Evolutionary conservation across 2,888 invertebrate species (phyloP).

Genomic region (Mechanitis mazaeus): DNA sequence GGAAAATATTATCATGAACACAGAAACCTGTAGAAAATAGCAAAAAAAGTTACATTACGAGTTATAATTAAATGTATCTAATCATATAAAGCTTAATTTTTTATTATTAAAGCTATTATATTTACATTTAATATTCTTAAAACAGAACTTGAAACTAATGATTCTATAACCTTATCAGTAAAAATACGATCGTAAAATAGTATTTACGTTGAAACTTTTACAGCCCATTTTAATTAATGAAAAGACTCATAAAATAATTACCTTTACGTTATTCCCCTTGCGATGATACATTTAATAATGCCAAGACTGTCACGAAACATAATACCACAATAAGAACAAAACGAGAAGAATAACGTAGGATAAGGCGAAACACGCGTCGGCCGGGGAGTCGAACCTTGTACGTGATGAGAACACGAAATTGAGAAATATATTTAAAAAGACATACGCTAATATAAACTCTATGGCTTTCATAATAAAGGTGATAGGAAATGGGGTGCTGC

Average conservation of each 20-base stretch:
- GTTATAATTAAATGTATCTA: no score
- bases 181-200: no score
- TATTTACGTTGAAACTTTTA: neutral
- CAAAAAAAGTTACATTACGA: no score
- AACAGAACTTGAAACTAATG: no score
- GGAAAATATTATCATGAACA: constrained; percentile 25
- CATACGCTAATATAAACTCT: constrained; percentile 40
- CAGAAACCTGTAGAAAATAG: neutral
- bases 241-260: constrained; percentile 4
- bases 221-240: neutral
- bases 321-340: constrained; percentile 64
- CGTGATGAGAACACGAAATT: constrained; percentile 64
- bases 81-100: no score
- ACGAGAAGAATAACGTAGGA: constrained; percentile 59
- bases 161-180: no score
- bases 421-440: constrained; percentile 42
- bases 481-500: constrained; percentile 25
- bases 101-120: no score
- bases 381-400: constrained; percentile 54
- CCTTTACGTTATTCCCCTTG: constrained; percentile 33
- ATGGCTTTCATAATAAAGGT: constrained; percentile 31
- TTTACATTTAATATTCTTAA: no score
- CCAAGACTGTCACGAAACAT: constrained; percentile 46
- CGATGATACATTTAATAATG: constrained; percentile 55
- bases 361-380: constrained; percentile 52